Evolutionary conservation across 2,113 vertebrate species (phyloP).

Genomic region (Cepphus grylle): DNA sequence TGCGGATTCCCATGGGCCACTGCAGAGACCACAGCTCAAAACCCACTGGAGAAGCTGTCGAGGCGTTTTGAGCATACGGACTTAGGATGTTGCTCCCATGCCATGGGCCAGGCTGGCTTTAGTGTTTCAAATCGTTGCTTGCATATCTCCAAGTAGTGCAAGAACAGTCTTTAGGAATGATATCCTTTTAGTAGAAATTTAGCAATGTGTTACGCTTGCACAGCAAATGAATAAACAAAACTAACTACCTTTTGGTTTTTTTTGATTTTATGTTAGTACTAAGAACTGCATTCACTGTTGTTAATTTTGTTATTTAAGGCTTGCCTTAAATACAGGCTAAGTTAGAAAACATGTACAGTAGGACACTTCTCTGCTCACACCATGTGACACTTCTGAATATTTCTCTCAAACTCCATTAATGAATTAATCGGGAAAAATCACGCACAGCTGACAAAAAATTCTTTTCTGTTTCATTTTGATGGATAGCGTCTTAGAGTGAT

Average conservation of each 20-base stretch:
- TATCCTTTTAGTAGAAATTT: neutral
- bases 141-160: neutral
- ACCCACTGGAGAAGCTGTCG: neutral
- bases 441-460: neutral
- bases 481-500: neutral
- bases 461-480: neutral
- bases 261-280: neutral
- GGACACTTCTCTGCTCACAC: neutral
- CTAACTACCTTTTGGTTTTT: neutral
- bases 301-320: neutral
- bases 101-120: neutral
- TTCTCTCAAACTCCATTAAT: neutral
- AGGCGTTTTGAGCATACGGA: rapidly evolving
- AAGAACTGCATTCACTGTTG: neutral
- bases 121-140: neutral
- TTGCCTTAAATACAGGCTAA: neutral
- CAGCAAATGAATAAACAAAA: neutral
- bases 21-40: neutral
- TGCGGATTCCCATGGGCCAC: neutral
- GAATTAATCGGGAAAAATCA: neutral
- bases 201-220: neutral
- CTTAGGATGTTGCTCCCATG: neutral
- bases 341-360: neutral
- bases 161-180: neutral
- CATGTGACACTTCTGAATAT: neutral